Evolutionary conservation across 2,888 invertebrate species (phyloP).

Genomic region (Hemaris fuciformis): DNA sequence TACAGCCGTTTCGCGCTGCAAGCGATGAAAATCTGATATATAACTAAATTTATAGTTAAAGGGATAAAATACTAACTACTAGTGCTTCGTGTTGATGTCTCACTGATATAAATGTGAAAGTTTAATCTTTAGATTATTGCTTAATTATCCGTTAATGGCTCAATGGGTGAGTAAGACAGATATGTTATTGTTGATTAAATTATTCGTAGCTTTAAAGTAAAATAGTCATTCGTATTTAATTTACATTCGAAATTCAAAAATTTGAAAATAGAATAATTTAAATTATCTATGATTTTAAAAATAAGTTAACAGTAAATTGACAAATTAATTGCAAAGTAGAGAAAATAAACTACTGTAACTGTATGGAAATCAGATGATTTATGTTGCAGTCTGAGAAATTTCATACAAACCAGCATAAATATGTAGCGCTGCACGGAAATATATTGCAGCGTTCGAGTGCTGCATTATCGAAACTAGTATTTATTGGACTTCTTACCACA

Average conservation of each 20-base stretch:
- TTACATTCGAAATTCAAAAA: too few relatives aligned
- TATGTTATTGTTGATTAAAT: too few relatives aligned
- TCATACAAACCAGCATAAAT: conserved; percentile 4
- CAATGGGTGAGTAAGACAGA: background rate
- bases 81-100: background rate
- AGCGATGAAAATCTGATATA: conserved; percentile 7
- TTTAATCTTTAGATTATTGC: background rate
- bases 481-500: conserved; percentile 13
- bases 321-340: background rate
- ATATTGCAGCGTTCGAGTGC: background rate
- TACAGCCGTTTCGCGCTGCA: background rate
- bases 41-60: background rate
- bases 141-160: background rate
- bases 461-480: conserved; percentile 11
- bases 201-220: too few relatives aligned
- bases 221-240: too few relatives aligned
- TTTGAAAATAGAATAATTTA: background rate
- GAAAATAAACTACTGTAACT: background rate
- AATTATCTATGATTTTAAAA: background rate
- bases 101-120: background rate
- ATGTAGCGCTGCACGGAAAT: conserved; percentile 1
- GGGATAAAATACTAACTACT: background rate
- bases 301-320: background rate
- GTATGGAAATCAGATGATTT: background rate
- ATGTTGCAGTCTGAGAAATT: background rate